Evolutionary conservation across 2,113 vertebrate species (phyloP).

Genomic region (Nothobranchius furzeri): DNA sequence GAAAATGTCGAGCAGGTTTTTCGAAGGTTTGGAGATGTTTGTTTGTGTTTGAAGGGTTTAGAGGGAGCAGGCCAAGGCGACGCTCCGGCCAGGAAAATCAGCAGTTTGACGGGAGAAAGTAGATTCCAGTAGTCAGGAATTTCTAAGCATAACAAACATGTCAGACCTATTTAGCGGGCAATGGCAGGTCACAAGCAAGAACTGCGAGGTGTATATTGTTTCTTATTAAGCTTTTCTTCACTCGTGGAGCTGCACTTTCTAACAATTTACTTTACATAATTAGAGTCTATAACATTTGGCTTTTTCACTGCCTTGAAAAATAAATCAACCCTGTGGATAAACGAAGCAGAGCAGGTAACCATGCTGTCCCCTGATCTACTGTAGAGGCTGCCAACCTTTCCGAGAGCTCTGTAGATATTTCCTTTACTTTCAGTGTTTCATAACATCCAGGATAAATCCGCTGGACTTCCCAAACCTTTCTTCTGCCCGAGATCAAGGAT

Average conservation of each 20-base stretch:
- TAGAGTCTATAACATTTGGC: constrained; percentile 72
- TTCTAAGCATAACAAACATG: constrained; percentile 80
- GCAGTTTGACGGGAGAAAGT: constrained; percentile 66
- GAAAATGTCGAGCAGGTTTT: constrained; percentile 32
- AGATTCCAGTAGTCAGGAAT: constrained; percentile 81
- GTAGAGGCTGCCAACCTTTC: constrained; percentile 12
- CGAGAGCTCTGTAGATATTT: constrained; percentile 18
- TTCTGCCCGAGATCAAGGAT: constrained; percentile 28
- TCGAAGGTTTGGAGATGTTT: constrained; percentile 34
- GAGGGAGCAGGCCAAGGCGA: constrained; percentile 28
- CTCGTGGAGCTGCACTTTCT: constrained; percentile 58
- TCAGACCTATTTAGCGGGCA: constrained; percentile 70
- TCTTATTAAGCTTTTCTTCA: constrained; percentile 70
- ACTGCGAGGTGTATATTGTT: constrained; percentile 73
- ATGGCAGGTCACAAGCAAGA: constrained; percentile 45
- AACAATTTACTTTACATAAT: constrained; percentile 72
- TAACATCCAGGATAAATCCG: constrained; percentile 42
- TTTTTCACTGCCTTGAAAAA: constrained; percentile 65
- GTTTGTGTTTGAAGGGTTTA: constrained; percentile 31
- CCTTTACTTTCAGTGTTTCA: constrained; percentile 22
- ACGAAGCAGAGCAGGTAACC: constrained; percentile 28
- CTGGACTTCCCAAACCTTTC: constrained; percentile 39
- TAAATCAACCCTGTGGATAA: constrained; percentile 52
- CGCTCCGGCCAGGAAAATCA: constrained; percentile 56
- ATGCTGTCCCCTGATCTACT: constrained; percentile 3